Percentiles rank a stretch among this genome's conserved stretches.
Conservation (phyloP, 2,797 vertebrate species). For the Pseudochirops corinnae region DNA sequence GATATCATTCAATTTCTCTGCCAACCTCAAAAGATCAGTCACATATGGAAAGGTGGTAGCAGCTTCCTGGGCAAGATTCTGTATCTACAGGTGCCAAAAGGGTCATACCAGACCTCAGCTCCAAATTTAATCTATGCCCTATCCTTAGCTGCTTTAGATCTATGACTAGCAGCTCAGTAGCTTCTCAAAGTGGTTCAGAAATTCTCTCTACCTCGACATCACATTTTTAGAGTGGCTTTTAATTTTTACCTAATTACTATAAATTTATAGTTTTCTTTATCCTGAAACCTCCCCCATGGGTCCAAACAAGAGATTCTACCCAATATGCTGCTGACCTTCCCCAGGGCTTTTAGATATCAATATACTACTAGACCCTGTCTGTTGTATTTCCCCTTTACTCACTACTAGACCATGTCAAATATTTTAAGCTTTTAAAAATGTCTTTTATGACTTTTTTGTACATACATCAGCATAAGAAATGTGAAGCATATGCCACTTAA, state of each 20-base stretch:
- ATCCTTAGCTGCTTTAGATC: not conserved
- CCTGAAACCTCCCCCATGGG: not conserved
- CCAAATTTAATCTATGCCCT: not conserved
- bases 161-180: not conserved
- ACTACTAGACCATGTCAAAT: not conserved
- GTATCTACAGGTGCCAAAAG: not conserved
- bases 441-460: not conserved
- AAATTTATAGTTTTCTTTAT: not conserved
- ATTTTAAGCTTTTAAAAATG: not conserved
- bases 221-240: not conserved
- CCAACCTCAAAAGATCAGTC: conserved; percentile 3
- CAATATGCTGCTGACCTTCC: not conserved
- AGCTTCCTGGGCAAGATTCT: conserved; percentile 16
- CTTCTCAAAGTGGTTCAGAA: not conserved
- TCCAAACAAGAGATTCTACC: not conserved
- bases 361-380: not conserved
- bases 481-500: not conserved
- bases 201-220: not conserved
- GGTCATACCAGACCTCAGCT: not conserved
- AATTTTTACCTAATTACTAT: not conserved
- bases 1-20: not conserved
- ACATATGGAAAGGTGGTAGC: not conserved
- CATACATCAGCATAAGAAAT: not conserved
- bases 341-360: not conserved
- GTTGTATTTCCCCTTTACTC: not conserved